These are phyloP conservation scores for Lepilemur ruficaudatus DNA, from an alignment of 2,797 vertebrate genomes.

Conservation along the genomic window DNA sequence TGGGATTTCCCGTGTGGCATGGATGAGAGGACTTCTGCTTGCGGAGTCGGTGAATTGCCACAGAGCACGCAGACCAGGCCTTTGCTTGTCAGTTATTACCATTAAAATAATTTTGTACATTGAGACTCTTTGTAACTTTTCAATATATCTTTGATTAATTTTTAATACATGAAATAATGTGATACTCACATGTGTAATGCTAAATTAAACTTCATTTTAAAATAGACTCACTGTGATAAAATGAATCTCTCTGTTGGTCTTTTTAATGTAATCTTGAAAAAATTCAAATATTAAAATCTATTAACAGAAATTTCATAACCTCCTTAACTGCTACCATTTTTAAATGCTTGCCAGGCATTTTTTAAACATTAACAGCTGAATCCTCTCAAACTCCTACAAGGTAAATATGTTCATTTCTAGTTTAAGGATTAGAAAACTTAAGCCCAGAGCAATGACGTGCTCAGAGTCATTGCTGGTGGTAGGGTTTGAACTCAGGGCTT, in stretches of 20 bases:
- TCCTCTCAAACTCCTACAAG: not conserved
- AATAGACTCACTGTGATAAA: not conserved
- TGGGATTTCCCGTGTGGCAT: accelerated
- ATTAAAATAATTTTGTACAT: not conserved
- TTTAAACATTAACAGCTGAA: not conserved
- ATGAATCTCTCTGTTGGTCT: not conserved
- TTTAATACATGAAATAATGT: not conserved
- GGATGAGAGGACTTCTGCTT: accelerated
- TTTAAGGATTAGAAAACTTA: not conserved
- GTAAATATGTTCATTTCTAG: not conserved
- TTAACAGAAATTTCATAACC: not conserved
- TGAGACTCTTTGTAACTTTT: not conserved
- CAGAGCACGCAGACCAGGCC: not conserved
- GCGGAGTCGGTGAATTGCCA: accelerated
- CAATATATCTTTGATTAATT: not conserved
- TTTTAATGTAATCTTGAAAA: not conserved
- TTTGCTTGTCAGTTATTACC: accelerated
- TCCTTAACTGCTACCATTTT: not conserved
- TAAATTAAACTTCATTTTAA: not conserved
- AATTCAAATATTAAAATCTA: not conserved
- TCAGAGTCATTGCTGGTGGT: not conserved
- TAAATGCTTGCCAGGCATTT: not conserved
- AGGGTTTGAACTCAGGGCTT: not conserved
- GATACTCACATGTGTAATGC: not conserved
- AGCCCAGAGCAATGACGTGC: accelerated